phyloP scores from a whole-genome alignment of 1,140 invertebrate genomes.

The Pararge aegeria region DNA sequence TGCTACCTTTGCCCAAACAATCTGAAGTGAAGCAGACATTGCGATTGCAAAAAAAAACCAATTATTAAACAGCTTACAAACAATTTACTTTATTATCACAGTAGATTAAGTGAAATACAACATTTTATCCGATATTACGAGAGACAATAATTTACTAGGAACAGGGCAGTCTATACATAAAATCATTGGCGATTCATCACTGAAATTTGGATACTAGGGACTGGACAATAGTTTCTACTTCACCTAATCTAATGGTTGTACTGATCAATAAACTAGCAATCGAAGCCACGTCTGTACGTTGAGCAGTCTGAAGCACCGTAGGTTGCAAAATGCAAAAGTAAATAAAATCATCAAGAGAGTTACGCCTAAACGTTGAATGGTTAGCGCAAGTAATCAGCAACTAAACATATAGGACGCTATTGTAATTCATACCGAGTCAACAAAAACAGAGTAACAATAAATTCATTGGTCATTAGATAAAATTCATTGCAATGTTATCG shows the following conservation, averaged over 20 bases:
- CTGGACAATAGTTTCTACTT: conserved; percentile 53
- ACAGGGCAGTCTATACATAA: conserved; percentile 70
- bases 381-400: conserved; percentile 42
- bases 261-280: conserved; percentile 35
- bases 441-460: conserved; percentile 32
- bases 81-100: conserved; percentile 51
- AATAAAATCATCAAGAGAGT: conserved; percentile 38
- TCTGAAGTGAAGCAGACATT: conserved; percentile 52
- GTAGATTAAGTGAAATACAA: conserved; percentile 71
- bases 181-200: conserved; percentile 76
- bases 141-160: conserved; percentile 72
- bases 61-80: conserved; percentile 44
- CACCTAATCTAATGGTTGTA: conserved; percentile 65
- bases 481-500: conserved; percentile 21
- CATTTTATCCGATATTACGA: conserved; percentile 47
- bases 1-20: conserved; percentile 37
- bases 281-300: conserved; percentile 66
- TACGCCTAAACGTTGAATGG: conserved; percentile 33
- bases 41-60: conserved; percentile 33
- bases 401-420: conserved; percentile 14
- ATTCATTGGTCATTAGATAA: conserved; percentile 8
- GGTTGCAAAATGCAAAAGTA: conserved; percentile 52
- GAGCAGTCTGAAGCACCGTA: conserved; percentile 35
- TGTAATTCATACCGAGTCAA: conserved; percentile 14
- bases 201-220: conserved; percentile 71